Conservation (phyloP, 2,797 vertebrate species). For the Microctenopoma steveboyesi region DNA sequence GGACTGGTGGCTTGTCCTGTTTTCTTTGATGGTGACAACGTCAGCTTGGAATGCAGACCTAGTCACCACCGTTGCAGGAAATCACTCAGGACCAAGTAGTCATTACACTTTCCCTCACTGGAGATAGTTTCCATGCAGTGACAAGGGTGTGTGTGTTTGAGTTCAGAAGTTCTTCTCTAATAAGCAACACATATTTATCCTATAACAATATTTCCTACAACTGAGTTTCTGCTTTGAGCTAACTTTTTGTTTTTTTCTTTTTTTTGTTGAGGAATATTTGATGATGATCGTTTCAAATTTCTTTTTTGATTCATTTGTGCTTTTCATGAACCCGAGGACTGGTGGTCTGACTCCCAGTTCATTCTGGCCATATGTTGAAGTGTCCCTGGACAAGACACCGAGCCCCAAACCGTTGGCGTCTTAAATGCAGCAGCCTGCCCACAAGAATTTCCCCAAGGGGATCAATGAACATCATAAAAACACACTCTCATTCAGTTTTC, state of each 20-base stretch:
- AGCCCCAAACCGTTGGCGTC: too few species aligned
- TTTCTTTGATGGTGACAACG: conserved; percentile 43
- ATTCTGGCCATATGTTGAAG: too few species aligned
- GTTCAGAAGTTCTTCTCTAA: neutral
- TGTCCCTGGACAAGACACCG: too few species aligned
- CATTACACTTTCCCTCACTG: conserved; percentile 36
- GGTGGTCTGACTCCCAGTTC: too few species aligned
- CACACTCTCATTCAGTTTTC: too few species aligned
- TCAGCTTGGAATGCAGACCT: conserved; percentile 51
- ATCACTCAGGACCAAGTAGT: conserved; percentile 30
- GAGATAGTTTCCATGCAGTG: conserved; percentile 21
- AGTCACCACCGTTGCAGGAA: conserved; percentile 43
- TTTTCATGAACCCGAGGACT: too few species aligned
- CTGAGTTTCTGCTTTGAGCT: neutral
- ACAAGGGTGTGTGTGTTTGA: neutral
- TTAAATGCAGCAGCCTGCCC: too few species aligned
- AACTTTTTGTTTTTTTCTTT: neutral
- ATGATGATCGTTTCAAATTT: too few species aligned
- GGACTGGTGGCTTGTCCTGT: neutral
- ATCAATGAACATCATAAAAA: too few species aligned
- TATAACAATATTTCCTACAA: neutral
- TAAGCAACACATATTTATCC: neutral
- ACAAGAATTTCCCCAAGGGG: too few species aligned
- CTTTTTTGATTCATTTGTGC: too few species aligned
- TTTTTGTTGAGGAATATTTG: too few species aligned